A percentile compares a stretch with the other conserved stretches of the same genome.
phyloP scores from a whole-genome alignment of 2,797 vertebrate genomes.

The Podarcis lilfordi region DNA sequence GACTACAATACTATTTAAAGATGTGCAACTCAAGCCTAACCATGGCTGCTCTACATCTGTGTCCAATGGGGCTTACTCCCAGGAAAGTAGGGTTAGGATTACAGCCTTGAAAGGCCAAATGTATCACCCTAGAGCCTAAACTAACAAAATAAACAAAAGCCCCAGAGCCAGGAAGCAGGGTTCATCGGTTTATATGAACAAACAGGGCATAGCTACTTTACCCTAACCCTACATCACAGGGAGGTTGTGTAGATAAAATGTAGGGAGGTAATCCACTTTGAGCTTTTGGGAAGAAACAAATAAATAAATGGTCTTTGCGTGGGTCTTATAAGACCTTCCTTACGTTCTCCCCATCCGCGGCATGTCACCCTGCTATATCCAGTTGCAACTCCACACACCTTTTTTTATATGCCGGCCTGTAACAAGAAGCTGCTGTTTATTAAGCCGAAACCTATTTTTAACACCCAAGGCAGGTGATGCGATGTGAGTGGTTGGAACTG shows the following conservation, averaged over 20 bases:
- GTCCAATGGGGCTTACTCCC: too few relatives aligned
- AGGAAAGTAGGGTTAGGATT: too few relatives aligned
- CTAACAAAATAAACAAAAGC: neutral
- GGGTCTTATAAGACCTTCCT: neutral
- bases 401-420: neutral
- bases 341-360: neutral
- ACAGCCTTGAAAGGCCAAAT: too few relatives aligned
- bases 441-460: slow-evolving; percentile 27
- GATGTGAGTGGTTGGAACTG: neutral
- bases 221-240: neutral
- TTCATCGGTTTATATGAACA: neutral
- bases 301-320: neutral
- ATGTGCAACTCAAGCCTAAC: too few relatives aligned
- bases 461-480: slow-evolving; percentile 17
- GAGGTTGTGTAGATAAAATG: neutral
- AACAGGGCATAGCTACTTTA: neutral
- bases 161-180: neutral
- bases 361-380: neutral
- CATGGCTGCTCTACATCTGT: too few relatives aligned
- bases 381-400: neutral
- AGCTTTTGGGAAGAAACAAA: neutral
- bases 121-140: too few relatives aligned
- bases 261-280: neutral
- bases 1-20: too few relatives aligned
- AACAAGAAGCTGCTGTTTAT: slow-evolving; percentile 3